Evolutionary conservation across 2,113 vertebrate genomes (phyloP), one percentile per base, ranked within the genome.

Genomic region (Trichomycterus rosablanca): DNA sequence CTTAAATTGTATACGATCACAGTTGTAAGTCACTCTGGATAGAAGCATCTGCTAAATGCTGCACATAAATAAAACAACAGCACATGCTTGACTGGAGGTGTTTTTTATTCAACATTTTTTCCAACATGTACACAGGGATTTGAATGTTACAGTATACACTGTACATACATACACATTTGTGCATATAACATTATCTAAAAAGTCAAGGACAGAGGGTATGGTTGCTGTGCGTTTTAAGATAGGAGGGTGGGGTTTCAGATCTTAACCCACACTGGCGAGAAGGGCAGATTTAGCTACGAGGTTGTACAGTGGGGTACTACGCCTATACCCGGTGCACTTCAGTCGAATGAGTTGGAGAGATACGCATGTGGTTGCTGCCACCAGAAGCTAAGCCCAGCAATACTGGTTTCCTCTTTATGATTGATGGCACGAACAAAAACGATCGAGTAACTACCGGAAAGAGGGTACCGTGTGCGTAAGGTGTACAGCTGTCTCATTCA

Each of bases 111-210:
- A 84, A 83, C 77, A 82, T 80, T 67, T 49, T 66, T 70, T 82
- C 80, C 81, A 86, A 85, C 85, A 83, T 83, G 73, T 83, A 86
- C 85, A 88, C 80, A 66, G 80, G 66, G 79, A 76, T 84, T 53
- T 60, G 59, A 83, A 84, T 86, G 83, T 84, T 88, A 88, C 81
- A 85, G 77, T 84, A 84, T 86, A 82, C 70, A 65, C 54, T 59
- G 49, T 66, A 73, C 81, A 82, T 80, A 87, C 77, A 86, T 81
- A 83, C 79, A 86, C 81, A 15, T 77, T 44, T 70, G 83, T 86
- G 84, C 86, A 84, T 76, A 71, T 76, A 45, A 80, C 58, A 68
- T 86, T 74, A 76, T 81, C 82, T 87, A 87, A 88, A 88, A 88
- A 84, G 72, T 82, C 68, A 73, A 78, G 84, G 81, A 79, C 71